Conservation (phyloP, 2,888 invertebrate species). For the Fragum fragum region DNA sequence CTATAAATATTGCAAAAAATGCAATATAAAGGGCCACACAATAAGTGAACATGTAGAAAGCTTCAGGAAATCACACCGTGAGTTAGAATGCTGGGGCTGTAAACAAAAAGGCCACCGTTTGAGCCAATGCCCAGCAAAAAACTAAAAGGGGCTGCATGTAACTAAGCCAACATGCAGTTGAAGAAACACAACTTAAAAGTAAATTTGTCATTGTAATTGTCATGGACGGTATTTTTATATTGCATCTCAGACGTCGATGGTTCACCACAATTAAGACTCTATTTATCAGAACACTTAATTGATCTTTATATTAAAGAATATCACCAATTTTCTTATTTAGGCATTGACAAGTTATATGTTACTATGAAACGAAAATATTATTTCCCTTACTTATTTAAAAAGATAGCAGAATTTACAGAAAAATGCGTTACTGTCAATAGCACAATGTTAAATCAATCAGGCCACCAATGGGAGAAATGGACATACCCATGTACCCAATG, state of each 20-base stretch:
- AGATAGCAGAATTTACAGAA: constrained; percentile 7
- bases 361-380: constrained; percentile 31
- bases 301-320: neutral
- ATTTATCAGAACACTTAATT: constrained; percentile 14
- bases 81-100: neutral
- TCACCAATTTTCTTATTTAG: constrained; percentile 17
- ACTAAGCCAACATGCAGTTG: too few relatives aligned
- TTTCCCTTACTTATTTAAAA: constrained; percentile 20
- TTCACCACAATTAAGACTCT: neutral
- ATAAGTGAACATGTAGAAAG: neutral
- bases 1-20: neutral
- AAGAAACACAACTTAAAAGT: constrained; percentile 2
- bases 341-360: constrained; percentile 8
- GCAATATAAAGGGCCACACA: constrained; percentile 13
- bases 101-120: too few relatives aligned
- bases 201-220: constrained; percentile 12
- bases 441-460: constrained; percentile 5
- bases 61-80: neutral
- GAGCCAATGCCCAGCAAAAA: too few relatives aligned
- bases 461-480: constrained; percentile 56
- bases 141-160: too few relatives aligned
- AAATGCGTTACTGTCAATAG: constrained; percentile 46
- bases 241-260: constrained; percentile 8
- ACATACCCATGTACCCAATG: constrained; percentile 47
- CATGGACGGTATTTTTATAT: constrained; percentile 13